Evolutionary conservation across 2,797 vertebrate species (phyloP), one percentile per base, ranked within the genome.

Genomic region (Amniataba percoides): DNA sequence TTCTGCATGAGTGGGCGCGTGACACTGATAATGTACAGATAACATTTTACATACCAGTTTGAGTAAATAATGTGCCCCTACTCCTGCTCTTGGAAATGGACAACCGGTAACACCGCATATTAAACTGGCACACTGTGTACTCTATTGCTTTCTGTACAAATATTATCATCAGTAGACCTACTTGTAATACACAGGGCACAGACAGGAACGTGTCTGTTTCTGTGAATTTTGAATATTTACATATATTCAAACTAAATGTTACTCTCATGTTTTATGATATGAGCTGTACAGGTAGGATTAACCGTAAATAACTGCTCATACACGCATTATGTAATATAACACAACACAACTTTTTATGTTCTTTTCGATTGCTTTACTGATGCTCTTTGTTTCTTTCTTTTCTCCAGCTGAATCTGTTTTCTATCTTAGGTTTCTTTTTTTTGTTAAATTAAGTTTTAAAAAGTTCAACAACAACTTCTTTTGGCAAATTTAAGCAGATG

Each of bases 1-100:
- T 13, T 27, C 48, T 67, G n/a, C 42, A 69, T 63, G 59, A 70
- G 45, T 51, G 25, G 23, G 43, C 15, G 42, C 53, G 10, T 39
- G 40, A 31, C 34, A 23, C 34, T 36, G 19, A 77, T 58, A 64
- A 23, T 12, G 1, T 48, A 40, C 21, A 74, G 18, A 64, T 56
- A 56, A 40, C 34, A 27, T 5, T 10, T 52, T 40, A 31, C 21
- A 5, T 45, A 18, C 42, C 21, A 48, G 15, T 4, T 21, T 60
- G 8, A 43, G 51, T 6, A 23, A 36, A 6, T 25, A 5, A 0
- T 11, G 39, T 65, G 46, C 13, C 27, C n/a, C 8, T 61, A 40
- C 21, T 16, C 40, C 56, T 11, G 27, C 31, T n/a, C 11, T 15
- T 55, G 31, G 19, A 31, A 36, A 21, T 42, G 15, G 42, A 49